Evolutionary conservation across 2,797 vertebrate species (phyloP), one percentile per base, ranked within the genome.

Genomic region (Falco rusticolus): DNA sequence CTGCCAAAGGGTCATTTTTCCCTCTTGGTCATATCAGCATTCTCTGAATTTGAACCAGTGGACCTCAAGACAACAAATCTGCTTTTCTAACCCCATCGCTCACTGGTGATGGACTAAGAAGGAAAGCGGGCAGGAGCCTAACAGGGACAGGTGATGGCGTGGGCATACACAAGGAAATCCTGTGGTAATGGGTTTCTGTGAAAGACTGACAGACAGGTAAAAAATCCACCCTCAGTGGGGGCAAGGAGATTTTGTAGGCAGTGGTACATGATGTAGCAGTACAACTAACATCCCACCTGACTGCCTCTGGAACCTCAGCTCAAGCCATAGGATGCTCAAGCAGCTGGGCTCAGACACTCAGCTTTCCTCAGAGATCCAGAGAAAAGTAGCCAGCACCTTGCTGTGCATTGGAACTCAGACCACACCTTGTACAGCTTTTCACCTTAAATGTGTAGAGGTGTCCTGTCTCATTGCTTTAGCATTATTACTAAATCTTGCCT

Each of bases 261-360:
- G 59, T 14, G n/a, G 43, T 10, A 78, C 20, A 19, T 0, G 1
- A 51, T 9, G 26, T 16, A 50, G 37, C 2, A 15, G 25, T 5
- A 31, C 2, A 21, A 33, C 37, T 21, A 21, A 51, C 11, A 60
- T 10, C 60, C 7, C 51, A 33, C 11, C 59, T 19, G 63, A 22
- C 26, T 59, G 31, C 22, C 28, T 34, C 45, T 57, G 54, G 3
- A 0, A 74, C 43, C 65, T 66, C 83, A 54, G 31, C 29, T 51
- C 20, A 47, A 81, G 54, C 34, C 51, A 16, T 0, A n/a, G 43
- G 37, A 39, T 11, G 6, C 13, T 33, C 24, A 15, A 25, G 68
- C 28, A 33, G 18, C 34, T 66, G 29, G 28, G 14, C 4, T 8
- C 19, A 5, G 54, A 74, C 74, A 28, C 5, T 31, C 8, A 26